Evolutionary conservation across 2,113 vertebrate genomes (phyloP), one percentile per base, ranked within the genome.

Genomic region (Reinhardtius hippoglossoides): DNA sequence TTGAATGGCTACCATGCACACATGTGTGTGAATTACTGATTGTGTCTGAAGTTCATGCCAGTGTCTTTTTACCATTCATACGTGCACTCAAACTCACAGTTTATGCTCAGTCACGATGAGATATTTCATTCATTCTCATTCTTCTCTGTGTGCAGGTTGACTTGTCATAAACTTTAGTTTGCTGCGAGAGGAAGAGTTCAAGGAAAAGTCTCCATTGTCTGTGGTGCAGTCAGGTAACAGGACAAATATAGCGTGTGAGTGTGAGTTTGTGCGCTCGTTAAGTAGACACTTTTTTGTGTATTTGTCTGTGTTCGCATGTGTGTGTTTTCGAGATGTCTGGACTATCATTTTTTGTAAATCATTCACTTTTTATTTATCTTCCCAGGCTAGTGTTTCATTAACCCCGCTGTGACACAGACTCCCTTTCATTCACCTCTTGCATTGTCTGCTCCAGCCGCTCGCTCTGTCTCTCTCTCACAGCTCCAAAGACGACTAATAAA

Each of bases 361-460:
- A 88, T 93, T 91, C 59, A 87, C 82, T 81, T 85, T 84, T 79
- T 90, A 91, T 91, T 88, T 87, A 88, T 92, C 83, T 89, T 90
- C 88, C 83, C 83, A 87, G 80, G 86, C 89, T 81, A 82, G 88
- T 90, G 75, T 87, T 90, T 88, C 87, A 91, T 90, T 91, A 90
- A 93, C 87, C 89, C 80, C 4, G 67, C 76, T 9, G 81, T 71
- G 78, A 88, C 91, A 90, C 83, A 68, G 76, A 89, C 85, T 87
- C 86, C 74, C 76, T 91, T 87, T 87, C 82, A 85, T 87, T 82
- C 87, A 54, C 72, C 56, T 37, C 59, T 50, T 21, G 70, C 76
- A 88, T 89, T 91, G 89, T 91, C 80, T 71, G 44, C 78, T 79
- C 58, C 72, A 84, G 81, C 78, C 66, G 13, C 71, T 87, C 57